Conservation (phyloP, 2,113 vertebrate genomes). For the Oophaga pumilio region DNA sequence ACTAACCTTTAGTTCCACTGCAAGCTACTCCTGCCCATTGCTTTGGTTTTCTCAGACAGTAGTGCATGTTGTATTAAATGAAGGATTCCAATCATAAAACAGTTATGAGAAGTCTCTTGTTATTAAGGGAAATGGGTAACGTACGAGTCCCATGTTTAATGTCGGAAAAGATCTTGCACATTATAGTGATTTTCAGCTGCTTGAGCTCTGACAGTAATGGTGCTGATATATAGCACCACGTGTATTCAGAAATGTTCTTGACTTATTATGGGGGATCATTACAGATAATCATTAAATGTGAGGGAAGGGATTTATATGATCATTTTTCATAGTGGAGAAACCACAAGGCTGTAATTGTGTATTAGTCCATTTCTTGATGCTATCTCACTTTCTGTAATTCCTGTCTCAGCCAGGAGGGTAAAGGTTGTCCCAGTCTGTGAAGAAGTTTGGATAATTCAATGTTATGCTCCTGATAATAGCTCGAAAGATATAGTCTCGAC, state of each 20-base stretch:
- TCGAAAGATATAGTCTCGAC: conserved; percentile 90
- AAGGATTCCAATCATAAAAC: conserved; percentile 58
- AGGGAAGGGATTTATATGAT: conserved; percentile 38
- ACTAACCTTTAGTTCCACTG: conserved; percentile 63
- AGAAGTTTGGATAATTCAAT: conserved; percentile 94
- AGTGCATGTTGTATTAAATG: conserved; percentile 49
- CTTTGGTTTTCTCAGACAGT: conserved; percentile 62
- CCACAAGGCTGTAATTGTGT: conserved; percentile 26
- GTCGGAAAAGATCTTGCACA: conserved; percentile 43
- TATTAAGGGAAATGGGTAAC: conserved; percentile 55
- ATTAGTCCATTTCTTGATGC: conserved; percentile 60
- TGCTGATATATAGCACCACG: conserved; percentile 56
- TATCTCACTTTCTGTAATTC: conserved; percentile 95
- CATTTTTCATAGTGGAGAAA: conserved; percentile 53
- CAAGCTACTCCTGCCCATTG: conserved; percentile 60
- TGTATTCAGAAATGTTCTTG: conserved; percentile 46
- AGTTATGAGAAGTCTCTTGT: conserved; percentile 49
- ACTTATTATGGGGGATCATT: conserved; percentile 58
- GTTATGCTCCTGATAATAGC: conserved; percentile 95
- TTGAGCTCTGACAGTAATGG: conserved; percentile 57
- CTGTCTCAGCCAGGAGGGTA: conserved; percentile 95
- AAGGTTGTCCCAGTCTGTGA: conserved; percentile 91
- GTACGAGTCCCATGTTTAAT: conserved; percentile 40
- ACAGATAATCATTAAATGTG: conserved; percentile 64
- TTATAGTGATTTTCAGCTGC: conserved; percentile 48